Conservation (phyloP, 2,797 vertebrate species). For the Amazona finschi region DNA sequence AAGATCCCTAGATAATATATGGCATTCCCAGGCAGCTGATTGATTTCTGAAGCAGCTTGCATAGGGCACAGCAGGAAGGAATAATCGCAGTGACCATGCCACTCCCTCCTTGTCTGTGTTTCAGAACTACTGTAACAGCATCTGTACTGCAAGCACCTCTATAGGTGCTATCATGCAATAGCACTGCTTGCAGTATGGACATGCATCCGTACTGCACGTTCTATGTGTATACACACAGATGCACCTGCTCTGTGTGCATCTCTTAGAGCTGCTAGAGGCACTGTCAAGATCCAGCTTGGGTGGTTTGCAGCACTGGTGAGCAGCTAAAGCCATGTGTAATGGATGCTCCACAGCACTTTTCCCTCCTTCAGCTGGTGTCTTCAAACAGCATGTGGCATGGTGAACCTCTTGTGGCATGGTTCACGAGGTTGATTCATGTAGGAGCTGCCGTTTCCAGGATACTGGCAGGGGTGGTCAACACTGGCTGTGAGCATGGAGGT, state of each 20-base stretch:
- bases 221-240: background rate
- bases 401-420: background rate
- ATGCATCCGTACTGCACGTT: background rate
- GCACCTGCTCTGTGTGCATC: background rate
- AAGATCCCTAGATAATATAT: background rate
- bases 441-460: background rate
- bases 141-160: background rate
- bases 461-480: background rate
- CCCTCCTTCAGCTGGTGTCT: background rate
- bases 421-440: background rate
- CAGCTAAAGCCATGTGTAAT: rapidly evolving
- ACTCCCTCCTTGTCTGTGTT: background rate
- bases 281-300: background rate
- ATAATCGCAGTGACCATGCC: rapidly evolving
- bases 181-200: background rate
- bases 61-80: background rate
- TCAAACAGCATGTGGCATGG: background rate
- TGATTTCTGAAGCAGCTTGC: background rate
- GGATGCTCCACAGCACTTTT: background rate
- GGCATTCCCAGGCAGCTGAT: background rate
- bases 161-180: background rate
- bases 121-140: background rate
- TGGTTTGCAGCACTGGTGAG: background rate
- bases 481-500: background rate
- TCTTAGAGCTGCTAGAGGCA: background rate